phyloP scores from a whole-genome alignment of 2,797 vertebrate species.

The Sphenopsis melanotis region DNA sequence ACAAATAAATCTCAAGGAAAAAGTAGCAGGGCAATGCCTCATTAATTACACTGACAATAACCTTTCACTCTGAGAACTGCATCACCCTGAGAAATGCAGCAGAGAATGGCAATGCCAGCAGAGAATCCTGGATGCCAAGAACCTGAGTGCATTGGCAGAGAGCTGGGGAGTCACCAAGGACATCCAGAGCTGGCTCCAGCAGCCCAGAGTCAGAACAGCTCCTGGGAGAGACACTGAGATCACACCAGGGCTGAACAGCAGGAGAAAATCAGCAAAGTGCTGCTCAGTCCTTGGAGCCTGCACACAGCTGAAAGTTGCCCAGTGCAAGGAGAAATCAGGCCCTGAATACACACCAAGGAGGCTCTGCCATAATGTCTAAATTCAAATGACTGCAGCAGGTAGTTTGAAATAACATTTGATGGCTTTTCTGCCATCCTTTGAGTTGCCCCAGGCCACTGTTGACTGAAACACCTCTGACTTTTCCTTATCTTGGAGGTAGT shows the following conservation, averaged over 20 bases:
- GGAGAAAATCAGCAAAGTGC: not conserved
- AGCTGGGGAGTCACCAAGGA: not conserved
- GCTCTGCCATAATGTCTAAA: not conserved
- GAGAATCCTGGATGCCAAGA: not conserved
- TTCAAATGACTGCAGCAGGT: not conserved
- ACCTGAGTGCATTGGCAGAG: not conserved
- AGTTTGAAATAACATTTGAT: not conserved
- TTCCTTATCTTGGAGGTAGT: not conserved
- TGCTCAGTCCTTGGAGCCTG: not conserved
- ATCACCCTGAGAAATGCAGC: not conserved
- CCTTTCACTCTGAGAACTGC: not conserved
- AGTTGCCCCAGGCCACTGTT: not conserved
- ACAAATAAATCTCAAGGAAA: not conserved
- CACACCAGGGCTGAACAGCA: not conserved
- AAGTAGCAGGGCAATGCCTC: not conserved
- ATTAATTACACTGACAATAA: not conserved
- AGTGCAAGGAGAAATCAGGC: not conserved
- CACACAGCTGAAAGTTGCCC: not conserved
- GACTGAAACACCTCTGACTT: not conserved
- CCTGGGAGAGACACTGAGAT: not conserved
- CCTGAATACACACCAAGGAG: not conserved
- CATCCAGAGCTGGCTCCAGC: not conserved
- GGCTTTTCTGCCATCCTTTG: not conserved
- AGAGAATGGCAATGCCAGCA: not conserved
- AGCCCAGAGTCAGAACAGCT: not conserved